Conservation (phyloP, 2,797 vertebrate genomes). For the Lycodopsis pacificus region DNA sequence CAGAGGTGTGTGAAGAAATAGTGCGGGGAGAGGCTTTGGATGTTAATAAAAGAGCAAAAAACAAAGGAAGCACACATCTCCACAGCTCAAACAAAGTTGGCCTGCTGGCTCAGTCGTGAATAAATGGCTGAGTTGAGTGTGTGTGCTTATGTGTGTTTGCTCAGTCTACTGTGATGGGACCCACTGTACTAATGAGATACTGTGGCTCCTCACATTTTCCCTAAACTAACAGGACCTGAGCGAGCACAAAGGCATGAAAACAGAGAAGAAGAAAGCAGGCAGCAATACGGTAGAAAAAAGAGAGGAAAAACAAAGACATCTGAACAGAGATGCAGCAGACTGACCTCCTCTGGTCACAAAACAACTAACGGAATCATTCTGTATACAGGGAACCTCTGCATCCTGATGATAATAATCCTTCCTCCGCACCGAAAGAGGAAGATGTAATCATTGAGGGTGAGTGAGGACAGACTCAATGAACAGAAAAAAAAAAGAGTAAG, state of each 20-base stretch:
- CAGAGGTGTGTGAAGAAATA: constrained; percentile 36
- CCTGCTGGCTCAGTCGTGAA: constrained; percentile 42
- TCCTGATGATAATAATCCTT: constrained; percentile 36
- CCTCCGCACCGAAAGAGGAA: constrained; percentile 1
- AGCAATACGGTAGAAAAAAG: not conserved
- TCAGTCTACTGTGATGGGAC: constrained; percentile 26
- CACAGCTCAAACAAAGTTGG: constrained; percentile 13
- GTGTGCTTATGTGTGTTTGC: constrained; percentile 6
- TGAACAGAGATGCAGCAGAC: not conserved
- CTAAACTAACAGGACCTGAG: constrained; percentile 36
- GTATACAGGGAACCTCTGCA: not conserved
- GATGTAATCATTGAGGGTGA: constrained; percentile 35
- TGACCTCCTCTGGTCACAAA: constrained; percentile 28
- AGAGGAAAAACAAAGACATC: constrained; percentile 9
- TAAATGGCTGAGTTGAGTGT: constrained; percentile 29
- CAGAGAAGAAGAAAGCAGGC: not conserved
- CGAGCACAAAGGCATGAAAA: constrained; percentile 35
- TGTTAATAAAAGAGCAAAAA: constrained; percentile 52
- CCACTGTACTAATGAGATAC: constrained; percentile 34
- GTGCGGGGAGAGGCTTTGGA: constrained; percentile 39
- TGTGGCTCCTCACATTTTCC: constrained; percentile 27
- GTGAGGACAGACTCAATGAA: constrained; percentile 40
- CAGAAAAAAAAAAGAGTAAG: constrained; percentile 23
- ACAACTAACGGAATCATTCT: constrained; percentile 16
- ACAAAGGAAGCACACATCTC: constrained; percentile 37